Base-by-base conservation (phyloP, 2,888 invertebrate genomes). In the Lasiommata megera region DNA sequence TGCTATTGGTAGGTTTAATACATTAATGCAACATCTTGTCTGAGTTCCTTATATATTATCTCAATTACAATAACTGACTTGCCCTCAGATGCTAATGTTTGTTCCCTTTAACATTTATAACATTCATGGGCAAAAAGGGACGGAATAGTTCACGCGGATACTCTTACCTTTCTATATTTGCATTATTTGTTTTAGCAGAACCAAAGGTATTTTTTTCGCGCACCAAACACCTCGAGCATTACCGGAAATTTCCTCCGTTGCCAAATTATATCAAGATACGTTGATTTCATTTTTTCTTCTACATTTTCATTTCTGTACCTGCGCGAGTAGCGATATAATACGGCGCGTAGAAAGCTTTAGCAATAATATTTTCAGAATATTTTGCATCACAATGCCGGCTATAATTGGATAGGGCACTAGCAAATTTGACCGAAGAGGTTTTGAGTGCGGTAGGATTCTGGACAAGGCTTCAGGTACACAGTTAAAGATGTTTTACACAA, bases 241-340 rank as follows among this genome's bases (percentile, higher is more conserved):
- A 48, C 34, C 18, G 48, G 14, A 17, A 48, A 48, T 17, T 47
- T 47, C 23, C 18, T 18, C 18, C 37, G 23, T 12, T 48, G 3
- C 37, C 36, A 37, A 37, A 48, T 23, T 37, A 36, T 37, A 48
- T 37, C 48, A 48, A 48, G 48, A 23, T 48, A 37, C 48, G 48
- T 12, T 31, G 23, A 48, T 48, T 48, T 37, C 36, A 48, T 48
- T 37, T 48, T 34, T 16, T 36, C 36, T 37, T 6, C 34, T 8
- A 36, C 12, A 48, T 48, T 48, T 47, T 48, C 37, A 12, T 36
- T 37, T 48, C 34, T 18, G 12, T 29, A 18, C n/a, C 18, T 48
- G 28, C 2, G 11, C 9, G 14, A 8, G 28, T 18, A 14, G n/a
- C n/a, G n/a, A 50, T 12, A 37, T 50, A 37, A 18, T 38, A 48